Percentiles rank a stretch among this genome's conserved stretches.
These are phyloP conservation scores for Odocoileus virginianus DNA, from an alignment of 2,113 vertebrate genomes.

Conservation along the genomic window DNA sequence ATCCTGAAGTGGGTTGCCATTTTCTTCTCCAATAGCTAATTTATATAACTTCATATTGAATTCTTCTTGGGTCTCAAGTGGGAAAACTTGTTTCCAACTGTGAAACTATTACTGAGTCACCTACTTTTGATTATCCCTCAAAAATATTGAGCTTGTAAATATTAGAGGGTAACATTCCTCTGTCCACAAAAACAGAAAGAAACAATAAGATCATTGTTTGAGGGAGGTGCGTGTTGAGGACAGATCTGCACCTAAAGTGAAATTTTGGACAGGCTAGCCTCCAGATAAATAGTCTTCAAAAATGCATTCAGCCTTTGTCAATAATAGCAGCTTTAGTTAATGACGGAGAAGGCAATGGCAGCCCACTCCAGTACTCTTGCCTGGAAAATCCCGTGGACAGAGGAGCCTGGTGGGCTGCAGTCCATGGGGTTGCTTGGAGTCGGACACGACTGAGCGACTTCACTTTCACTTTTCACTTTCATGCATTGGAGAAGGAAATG, in stretches of 20 bases:
- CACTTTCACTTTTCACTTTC: not conserved
- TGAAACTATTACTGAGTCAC: not conserved
- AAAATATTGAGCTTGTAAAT: not conserved
- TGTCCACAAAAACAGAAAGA: not conserved
- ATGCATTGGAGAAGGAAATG: no score
- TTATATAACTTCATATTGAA: not conserved
- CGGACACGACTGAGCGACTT: rapidly evolving
- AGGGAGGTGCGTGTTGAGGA: not conserved
- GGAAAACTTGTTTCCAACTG: not conserved
- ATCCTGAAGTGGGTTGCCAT: not conserved
- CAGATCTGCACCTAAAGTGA: not conserved
- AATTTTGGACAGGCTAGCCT: not conserved
- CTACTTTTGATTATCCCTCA: not conserved
- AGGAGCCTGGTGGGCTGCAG: not conserved
- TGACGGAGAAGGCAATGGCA: not conserved
- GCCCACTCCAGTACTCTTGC: not conserved
- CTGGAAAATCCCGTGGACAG: not conserved
- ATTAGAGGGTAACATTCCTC: not conserved
- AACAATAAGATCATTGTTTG: not conserved
- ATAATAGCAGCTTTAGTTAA: not conserved
- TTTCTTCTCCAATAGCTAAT: not conserved
- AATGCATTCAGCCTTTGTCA: not conserved
- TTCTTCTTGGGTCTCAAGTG: not conserved
- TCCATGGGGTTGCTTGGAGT: not conserved
- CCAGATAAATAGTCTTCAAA: not conserved